These are phyloP conservation scores for Odontamblyopus lacepedii DNA, from an alignment of 2,797 vertebrate genomes.

Conservation along the genomic window DNA sequence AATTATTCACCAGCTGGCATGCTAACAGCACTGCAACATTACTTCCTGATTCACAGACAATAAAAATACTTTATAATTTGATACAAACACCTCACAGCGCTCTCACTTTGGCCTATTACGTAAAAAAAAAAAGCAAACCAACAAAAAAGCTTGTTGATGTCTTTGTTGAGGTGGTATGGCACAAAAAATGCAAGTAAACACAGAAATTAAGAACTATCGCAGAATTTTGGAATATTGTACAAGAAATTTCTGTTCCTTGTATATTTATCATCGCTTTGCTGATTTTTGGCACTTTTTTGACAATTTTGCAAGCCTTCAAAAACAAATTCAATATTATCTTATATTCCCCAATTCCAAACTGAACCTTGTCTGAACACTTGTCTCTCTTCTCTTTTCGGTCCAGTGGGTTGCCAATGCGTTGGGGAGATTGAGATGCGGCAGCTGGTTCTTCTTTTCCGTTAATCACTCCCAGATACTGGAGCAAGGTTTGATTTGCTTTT, in stretches of 20 bases:
- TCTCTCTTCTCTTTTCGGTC: slow-evolving; percentile 22
- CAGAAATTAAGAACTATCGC: not conserved
- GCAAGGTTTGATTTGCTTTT: slow-evolving; percentile 77
- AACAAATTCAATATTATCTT: not conserved
- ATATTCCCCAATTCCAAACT: not conserved
- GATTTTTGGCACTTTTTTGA: not conserved
- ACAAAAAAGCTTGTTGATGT: too few relatives aligned
- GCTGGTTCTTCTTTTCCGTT: slow-evolving; percentile 79
- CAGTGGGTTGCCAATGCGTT: slow-evolving; percentile 50
- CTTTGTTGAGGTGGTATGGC: too few relatives aligned
- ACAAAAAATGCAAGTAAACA: not conserved
- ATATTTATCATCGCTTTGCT: not conserved
- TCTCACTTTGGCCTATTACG: too few relatives aligned
- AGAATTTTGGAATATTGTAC: not conserved
- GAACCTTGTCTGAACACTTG: slow-evolving; percentile 38
- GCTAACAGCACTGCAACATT: too few relatives aligned
- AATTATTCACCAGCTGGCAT: too few relatives aligned
- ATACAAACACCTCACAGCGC: too few relatives aligned
- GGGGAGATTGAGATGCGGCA: slow-evolving; percentile 73
- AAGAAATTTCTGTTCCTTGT: not conserved
- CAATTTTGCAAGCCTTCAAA: not conserved
- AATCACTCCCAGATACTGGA: slow-evolving; percentile 80
- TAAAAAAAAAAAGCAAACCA: too few relatives aligned
- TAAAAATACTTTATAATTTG: too few relatives aligned
- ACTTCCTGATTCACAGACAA: too few relatives aligned